A percentile compares a stretch with the other conserved stretches of the same genome.
phyloP scores from a whole-genome alignment of 2,888 invertebrate genomes.

The Metellina segmentata region DNA sequence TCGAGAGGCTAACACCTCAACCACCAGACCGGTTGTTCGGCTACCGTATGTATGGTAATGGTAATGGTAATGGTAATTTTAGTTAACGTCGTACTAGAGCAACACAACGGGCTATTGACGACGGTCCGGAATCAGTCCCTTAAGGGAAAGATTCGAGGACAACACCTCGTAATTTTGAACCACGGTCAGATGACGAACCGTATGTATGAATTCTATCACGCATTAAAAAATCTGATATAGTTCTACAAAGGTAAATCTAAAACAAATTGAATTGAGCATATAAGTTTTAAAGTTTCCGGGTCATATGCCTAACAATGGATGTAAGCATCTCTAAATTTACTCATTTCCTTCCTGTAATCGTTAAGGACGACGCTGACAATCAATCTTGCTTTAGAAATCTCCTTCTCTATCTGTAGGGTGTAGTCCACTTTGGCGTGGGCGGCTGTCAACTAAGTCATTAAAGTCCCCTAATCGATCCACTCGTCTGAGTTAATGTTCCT shows the following conservation, averaged over 20 bases:
- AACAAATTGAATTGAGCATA: no score
- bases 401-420: slow-evolving; percentile 55
- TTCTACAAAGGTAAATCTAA: background rate
- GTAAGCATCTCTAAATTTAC: background rate
- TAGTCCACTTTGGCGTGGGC: slow-evolving; percentile 57
- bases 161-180: no score
- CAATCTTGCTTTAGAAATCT: slow-evolving; percentile 35
- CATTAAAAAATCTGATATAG: background rate
- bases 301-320: background rate
- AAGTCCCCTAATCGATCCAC: slow-evolving; percentile 57
- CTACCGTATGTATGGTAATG: no score
- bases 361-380: background rate
- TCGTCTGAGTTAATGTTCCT: slow-evolving; percentile 60
- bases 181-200: no score
- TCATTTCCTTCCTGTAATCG: background rate
- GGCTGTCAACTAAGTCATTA: slow-evolving; percentile 68
- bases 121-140: no score
- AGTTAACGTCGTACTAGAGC: no score
- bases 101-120: no score
- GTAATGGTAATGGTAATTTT: no score
- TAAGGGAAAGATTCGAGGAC: no score
- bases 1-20: no score
- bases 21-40: no score
- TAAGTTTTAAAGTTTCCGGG: background rate
- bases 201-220: background rate